A percentile compares a stretch with the other conserved stretches of the same genome.
These are phyloP conservation scores for Leptopilina clavipes DNA, from an alignment of 1,140 invertebrate species.

Conservation along the genomic window DNA sequence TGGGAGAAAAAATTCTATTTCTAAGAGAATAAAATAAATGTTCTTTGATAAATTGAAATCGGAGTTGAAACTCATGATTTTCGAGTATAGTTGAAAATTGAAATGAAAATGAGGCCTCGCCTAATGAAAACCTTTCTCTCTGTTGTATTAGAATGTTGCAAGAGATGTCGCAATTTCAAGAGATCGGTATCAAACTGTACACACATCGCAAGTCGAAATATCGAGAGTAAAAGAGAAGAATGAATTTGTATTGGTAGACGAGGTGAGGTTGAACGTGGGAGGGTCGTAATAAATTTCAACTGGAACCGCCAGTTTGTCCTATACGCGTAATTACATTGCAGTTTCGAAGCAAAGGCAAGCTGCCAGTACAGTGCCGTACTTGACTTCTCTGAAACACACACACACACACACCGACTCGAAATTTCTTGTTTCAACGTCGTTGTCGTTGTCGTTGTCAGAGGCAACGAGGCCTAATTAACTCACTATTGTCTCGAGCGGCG, in stretches of 20 bases:
- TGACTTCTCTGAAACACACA: too few relatives aligned
- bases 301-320: slow-evolving; percentile 29
- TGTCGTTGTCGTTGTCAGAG: slow-evolving; percentile 6
- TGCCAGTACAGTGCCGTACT: too few relatives aligned
- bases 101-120: slow-evolving; percentile 14
- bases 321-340: slow-evolving; percentile 31
- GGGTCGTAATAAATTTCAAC: slow-evolving; percentile 8
- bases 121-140: neutral
- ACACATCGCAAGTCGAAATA: slow-evolving; percentile 4
- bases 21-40: too few relatives aligned
- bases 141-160: neutral
- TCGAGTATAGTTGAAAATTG: neutral
- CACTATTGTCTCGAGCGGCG: slow-evolving; percentile 26
- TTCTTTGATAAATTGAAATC: too few relatives aligned
- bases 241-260: neutral
- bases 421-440: slow-evolving; percentile 5
- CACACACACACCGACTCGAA: neutral
- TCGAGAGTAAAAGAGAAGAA: neutral
- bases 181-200: neutral
- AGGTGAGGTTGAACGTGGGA: neutral
- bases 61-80: neutral
- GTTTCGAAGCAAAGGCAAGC: neutral
- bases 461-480: slow-evolving; percentile 26
- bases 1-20: too few relatives aligned
- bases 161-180: neutral